Conservation (phyloP, 2,888 invertebrate genomes). For the Lithophane leautieri region DNA sequence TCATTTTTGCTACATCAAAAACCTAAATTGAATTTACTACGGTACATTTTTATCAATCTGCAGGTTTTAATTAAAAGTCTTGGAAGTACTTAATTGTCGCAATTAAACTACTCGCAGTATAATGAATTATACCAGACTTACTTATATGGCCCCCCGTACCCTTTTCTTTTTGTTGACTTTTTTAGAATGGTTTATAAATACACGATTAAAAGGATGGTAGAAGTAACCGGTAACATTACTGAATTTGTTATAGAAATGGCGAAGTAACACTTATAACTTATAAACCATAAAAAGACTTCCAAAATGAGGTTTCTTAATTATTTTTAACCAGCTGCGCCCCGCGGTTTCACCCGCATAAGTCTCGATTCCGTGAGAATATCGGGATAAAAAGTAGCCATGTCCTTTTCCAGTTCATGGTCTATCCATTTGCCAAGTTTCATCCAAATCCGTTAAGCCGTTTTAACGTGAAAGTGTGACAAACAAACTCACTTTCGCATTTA, state of each 20-base stretch:
- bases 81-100: background rate
- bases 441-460: no score
- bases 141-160: background rate
- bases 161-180: slow-evolving; percentile 9
- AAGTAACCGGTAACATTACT: background rate
- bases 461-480: no score
- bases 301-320: background rate
- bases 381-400: no score
- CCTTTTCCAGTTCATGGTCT: no score
- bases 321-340: no score
- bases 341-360: no score
- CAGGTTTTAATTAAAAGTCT: slow-evolving; percentile 24
- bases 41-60: background rate
- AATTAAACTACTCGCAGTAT: slow-evolving; percentile 14
- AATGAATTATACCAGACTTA: slow-evolving; percentile 4
- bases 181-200: slow-evolving; percentile 3
- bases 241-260: background rate
- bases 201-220: background rate
- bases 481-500: no score
- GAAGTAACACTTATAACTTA: background rate
- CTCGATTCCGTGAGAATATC: no score
- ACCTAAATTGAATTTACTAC: background rate
- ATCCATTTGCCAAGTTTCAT: no score
- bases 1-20: slow-evolving; percentile 1
- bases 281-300: background rate